Base-by-base conservation (phyloP, 2,797 vertebrate species). In the Enteromius anoplus region DNA sequence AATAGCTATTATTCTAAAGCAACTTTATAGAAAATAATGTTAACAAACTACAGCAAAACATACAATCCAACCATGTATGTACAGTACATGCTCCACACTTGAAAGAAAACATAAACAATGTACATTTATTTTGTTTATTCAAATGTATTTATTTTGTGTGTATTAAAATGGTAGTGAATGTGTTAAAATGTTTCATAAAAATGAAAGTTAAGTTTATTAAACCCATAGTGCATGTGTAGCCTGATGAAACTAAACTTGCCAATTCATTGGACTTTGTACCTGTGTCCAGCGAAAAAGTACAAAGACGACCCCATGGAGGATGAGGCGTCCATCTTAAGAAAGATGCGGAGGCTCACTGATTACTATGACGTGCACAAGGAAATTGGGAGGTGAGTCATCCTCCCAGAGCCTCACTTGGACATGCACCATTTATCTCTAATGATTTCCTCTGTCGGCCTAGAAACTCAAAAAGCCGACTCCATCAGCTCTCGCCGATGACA, bases 321-420 rank as follows among this genome's bases (percentile, higher is more conserved):
- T 79, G 96, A 96, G 80, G 92, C 91, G 76, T 91, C 92, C 1
- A 92, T 95, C 81, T 83, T 93, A 11, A 93, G 95, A 84, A 95
- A 95, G 87, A 94, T 96, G 85, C 95, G 95, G n/a, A 92, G 96
- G 72, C 90, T 99, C 84, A 96, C 96, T 0, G 97, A 99, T 88
- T 96, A 96, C 85, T 99, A 98, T 0, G 96, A 98, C 12, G 92
- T 98, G 84, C 96, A 97, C 0, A 97, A 99, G 83, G 98, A 99
- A 93, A 97, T 99, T 0, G 95, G 96, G 89, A 97, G 98, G 98
- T 97, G 91, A 62, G 80, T 64, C 69, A 81, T 80, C 76, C 75
- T 26, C 77, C 62, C 37, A 1, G 75, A 78, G 85, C 58, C 68
- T 66, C 66, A 37, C 81, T 60, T 64, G 72, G 84, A 75, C 85